Conservation (phyloP, 2,888 invertebrate species). For the Apeira syringaria region DNA sequence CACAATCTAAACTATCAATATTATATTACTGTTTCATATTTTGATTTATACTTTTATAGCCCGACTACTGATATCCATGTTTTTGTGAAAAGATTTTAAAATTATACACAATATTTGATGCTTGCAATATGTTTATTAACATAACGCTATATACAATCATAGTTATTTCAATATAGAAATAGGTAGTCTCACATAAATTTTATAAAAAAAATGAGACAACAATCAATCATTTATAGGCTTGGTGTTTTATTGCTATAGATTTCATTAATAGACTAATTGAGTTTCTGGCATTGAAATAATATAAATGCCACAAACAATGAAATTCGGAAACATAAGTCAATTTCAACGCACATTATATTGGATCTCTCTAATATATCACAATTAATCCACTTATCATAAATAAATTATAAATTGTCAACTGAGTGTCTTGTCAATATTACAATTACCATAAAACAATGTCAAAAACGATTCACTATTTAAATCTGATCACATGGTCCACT, state of each 20-base stretch:
- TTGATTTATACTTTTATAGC: slow-evolving; percentile 23
- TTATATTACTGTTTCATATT: slow-evolving; percentile 2
- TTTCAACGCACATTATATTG: slow-evolving; percentile 55
- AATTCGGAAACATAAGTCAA: slow-evolving; percentile 55
- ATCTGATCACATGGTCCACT: slow-evolving; percentile 79
- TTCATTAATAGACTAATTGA: slow-evolving; percentile 37
- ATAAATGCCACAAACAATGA: slow-evolving; percentile 58
- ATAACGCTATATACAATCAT: slow-evolving; percentile 80
- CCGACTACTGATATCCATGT: not conserved
- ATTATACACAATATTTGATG: slow-evolving; percentile 51
- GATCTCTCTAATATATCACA: slow-evolving; percentile 73
- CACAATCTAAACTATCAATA: slow-evolving; percentile 6
- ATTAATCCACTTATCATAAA: slow-evolving; percentile 79
- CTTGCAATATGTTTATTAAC: slow-evolving; percentile 81
- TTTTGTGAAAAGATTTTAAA: slow-evolving; percentile 24
- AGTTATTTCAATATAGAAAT: slow-evolving; percentile 77
- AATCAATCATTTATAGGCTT: slow-evolving; percentile 64
- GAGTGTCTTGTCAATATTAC: slow-evolving; percentile 68
- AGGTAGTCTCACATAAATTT: slow-evolving; percentile 72
- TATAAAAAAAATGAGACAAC: slow-evolving; percentile 68
- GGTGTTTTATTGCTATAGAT: slow-evolving; percentile 61
- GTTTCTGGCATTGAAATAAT: slow-evolving; percentile 50
- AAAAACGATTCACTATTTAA: slow-evolving; percentile 75
- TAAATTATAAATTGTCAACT: slow-evolving; percentile 81
- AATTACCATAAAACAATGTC: slow-evolving; percentile 71